Conservation (phyloP, 2,888 invertebrate genomes). For the Scaptomyza caliginosa region DNA sequence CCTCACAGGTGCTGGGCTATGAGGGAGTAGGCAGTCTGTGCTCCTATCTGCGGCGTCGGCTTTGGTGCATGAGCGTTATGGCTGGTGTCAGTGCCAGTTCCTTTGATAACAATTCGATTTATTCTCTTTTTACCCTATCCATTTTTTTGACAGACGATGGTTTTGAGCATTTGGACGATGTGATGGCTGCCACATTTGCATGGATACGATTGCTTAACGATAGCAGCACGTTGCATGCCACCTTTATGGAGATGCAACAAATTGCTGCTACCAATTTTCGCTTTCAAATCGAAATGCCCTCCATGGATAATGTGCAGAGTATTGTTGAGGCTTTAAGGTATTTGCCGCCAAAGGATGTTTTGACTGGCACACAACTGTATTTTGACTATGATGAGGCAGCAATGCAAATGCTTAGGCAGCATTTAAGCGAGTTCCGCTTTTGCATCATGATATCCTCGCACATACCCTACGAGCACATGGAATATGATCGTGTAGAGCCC, state of each 20-base stretch:
- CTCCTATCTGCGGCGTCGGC: conserved; percentile 88
- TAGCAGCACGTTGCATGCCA: conserved; percentile 47
- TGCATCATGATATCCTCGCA: conserved; percentile 83
- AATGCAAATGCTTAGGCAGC: conserved; percentile 65
- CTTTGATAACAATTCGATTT: conserved; percentile 91
- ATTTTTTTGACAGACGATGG: conserved; percentile 92
- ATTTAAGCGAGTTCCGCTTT: conserved; percentile 78
- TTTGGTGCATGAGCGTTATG: conserved; percentile 91
- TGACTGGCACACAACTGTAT: conserved; percentile 90
- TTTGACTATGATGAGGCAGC: conserved; percentile 90
- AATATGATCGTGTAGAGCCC: conserved; percentile 88
- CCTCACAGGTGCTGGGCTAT: conserved; percentile 91
- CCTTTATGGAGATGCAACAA: conserved; percentile 86
- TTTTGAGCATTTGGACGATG: conserved; percentile 88
- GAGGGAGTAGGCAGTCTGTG: conserved; percentile 94
- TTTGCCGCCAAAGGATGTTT: conserved; percentile 90
- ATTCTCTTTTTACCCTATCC: conserved; percentile 89
- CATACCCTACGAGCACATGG: conserved; percentile 71
- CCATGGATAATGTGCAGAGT: conserved; percentile 91
- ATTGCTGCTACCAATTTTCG: conserved; percentile 91
- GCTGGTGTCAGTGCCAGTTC: conserved; percentile 90
- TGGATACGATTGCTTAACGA: conserved; percentile 90
- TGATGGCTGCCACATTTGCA: conserved; percentile 90
- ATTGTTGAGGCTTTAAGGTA: conserved; percentile 91
- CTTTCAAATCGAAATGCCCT: conserved; percentile 88